Base-by-base conservation (phyloP, 1,140 invertebrate genomes). In the Campoletis sonorensis region DNA sequence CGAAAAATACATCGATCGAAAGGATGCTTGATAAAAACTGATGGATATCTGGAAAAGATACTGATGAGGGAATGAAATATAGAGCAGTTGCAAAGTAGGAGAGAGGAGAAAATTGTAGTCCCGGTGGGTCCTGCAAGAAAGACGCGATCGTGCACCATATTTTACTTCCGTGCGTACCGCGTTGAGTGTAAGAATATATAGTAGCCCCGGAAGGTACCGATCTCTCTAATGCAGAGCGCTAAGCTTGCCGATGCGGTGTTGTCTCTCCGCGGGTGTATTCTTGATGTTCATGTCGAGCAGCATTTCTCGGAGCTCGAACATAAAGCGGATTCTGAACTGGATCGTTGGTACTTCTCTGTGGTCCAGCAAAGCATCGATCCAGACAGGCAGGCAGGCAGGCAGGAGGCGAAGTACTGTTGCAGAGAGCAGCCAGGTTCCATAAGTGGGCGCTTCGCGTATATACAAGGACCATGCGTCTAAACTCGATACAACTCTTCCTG, bases 401-500 rank as follows among this genome's bases (percentile, higher is more conserved):
- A 26, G 10, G 61, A 64, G 61, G 23, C 51, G 16, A 64, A 64
- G 61, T 64, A 27, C 61, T 64, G 61, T 64, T 26, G 61, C 61
- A 27, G 61, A 4, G 15, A 58, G 40, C 40, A 7, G 18, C 0
- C 18, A 13, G 27, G 23, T 23, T 64, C 61, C 61, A 64, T 26
- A 27, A 64, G 23, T 64, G 23, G n/a, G 61, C 61, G 61, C 11
- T 45, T 11, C n/a, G 61, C 8, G 23, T 64, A 26, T 61, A 64
- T 10, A 11, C 23, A 13, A 45, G 40, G 40, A 64, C 23, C 61
- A 64, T 27, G 61, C 23, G 21, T 26, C 11, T 23, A 73, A 11
- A 71, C 23, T 49, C 71, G 71, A 45, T 61, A 58, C 70, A 81
- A 82, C 73, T 76, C 81, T 79, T 86, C 79, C 83, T 85, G 80